Evolutionary conservation across 2,797 vertebrate species (phyloP).

Genomic region (Myotis myotis): DNA sequence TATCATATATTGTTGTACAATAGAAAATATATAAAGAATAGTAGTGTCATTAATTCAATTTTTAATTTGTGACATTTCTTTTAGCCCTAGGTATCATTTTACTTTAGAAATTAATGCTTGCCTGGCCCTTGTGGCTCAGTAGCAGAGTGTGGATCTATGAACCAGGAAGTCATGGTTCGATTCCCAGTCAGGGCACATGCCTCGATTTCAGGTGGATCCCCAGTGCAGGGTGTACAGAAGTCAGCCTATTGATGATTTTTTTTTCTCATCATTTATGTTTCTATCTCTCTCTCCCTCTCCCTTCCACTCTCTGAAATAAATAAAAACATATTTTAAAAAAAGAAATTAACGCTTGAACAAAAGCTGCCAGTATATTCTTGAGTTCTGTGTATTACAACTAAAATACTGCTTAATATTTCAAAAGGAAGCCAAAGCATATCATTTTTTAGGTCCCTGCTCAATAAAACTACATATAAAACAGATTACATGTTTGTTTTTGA

Average conservation of each 20-base stretch:
- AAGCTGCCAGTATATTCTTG: not conserved
- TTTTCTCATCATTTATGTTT: too few relatives aligned
- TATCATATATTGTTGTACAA: not conserved
- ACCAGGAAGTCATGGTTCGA: too few relatives aligned
- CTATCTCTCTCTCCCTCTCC: too few relatives aligned
- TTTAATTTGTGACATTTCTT: not conserved
- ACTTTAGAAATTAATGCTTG: not conserved
- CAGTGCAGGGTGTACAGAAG: too few relatives aligned
- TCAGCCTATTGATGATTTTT: too few relatives aligned
- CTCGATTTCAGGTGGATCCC: too few relatives aligned
- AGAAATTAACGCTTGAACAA: not conserved
- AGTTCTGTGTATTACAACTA: not conserved
- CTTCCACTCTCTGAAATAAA: too few relatives aligned
- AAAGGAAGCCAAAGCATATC: not conserved
- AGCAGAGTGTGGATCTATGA: too few relatives aligned
- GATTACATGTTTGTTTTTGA: not conserved
- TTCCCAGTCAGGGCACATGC: too few relatives aligned
- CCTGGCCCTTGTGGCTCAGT: too few relatives aligned
- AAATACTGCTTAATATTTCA: not conserved
- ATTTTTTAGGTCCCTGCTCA: not conserved
- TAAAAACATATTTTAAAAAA: too few relatives aligned
- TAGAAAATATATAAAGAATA: not conserved
- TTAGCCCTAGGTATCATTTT: not conserved
- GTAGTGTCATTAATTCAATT: not conserved
- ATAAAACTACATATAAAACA: conserved; percentile 7